A percentile compares a stretch with the other conserved stretches of the same genome.
Conservation (phyloP, 1,140 invertebrate species). For the Conus ventricosus region DNA sequence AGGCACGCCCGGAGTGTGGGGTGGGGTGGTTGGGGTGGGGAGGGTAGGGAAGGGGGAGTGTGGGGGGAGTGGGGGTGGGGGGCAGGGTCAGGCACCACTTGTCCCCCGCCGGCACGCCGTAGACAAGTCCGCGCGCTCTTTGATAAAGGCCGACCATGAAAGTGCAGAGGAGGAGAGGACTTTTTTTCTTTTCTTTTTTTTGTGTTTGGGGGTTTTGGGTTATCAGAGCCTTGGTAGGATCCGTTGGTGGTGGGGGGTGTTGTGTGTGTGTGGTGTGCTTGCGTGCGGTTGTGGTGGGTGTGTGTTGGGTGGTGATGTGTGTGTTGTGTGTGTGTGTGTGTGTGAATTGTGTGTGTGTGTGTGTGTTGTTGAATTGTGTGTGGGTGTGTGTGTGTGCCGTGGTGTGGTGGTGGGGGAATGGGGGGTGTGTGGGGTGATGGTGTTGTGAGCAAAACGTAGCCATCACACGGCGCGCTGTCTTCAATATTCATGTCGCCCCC, state of each 20-base stretch:
- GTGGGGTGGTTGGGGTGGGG: no score
- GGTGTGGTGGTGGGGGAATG: neutral
- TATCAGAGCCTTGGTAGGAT: neutral
- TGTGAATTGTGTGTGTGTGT: conserved; percentile 14
- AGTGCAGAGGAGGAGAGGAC: neutral
- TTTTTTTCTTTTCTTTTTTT: no score
- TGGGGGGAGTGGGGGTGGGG: neutral
- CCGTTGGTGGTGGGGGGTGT: no score
- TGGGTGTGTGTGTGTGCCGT: neutral
- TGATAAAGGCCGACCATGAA: neutral
- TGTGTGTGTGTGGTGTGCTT: neutral
- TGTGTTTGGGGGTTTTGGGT: no score
- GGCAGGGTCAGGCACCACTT: neutral
- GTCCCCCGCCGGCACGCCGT: neutral
- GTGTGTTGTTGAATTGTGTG: neutral
- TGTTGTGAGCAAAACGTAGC: neutral
- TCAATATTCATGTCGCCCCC: conserved; percentile 43
- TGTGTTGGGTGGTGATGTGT: no score
- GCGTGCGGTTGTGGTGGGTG: neutral
- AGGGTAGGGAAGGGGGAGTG: no score
- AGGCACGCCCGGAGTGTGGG: neutral
- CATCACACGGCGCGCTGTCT: conserved; percentile 11
- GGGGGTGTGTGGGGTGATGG: neutral
- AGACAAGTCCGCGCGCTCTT: conserved; percentile 21
- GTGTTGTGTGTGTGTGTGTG: neutral